Base-by-base conservation (phyloP, 2,113 vertebrate genomes). In the Ahaetulla prasina region DNA sequence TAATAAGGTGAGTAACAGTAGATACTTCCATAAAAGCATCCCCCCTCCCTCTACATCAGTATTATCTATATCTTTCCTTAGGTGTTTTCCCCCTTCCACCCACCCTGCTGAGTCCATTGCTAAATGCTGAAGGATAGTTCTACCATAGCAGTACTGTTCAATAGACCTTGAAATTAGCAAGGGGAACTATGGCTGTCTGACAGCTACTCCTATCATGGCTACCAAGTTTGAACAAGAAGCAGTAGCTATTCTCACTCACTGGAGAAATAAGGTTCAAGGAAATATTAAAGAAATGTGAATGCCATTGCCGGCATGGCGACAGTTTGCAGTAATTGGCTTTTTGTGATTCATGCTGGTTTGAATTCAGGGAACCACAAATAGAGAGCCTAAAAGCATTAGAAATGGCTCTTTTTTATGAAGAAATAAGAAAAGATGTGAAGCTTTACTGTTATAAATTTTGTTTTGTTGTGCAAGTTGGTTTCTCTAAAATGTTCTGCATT, bases 151-250 rank as follows among this genome's bases (percentile, higher is more conserved):
- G 80, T 74, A 94, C 94, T 97, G 96, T 87, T 97, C 95, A 96
- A 91, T 14, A 96, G 96, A 97, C 95, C 97, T 94, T 97, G 96
- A 97, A 97, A 97, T 97, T 97, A 97, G 94, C 85, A 94, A 95
- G 87, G 95, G 91, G 92, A 95, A 92, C 80, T 91, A 90, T 94
- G 94, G 87, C 93, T 93, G 85, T 93, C 93, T 96, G 96, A 96
- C 95, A 96, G 95, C 94, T 92, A 94, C 89, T 95, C 85, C 3
- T 92, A 94, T 96, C 92, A 90, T 0, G 0, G 91, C 94, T 2
- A 30, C 96, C 94, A 95, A 96, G 91, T 97, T 93, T 95, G 95
- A 97, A 93, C 92, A 97, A 97, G 97, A 93, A 96, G 94, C 94
- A 95, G 92, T 55, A 96, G 94, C 93, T 96, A 95, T 97, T 43